Evolutionary conservation across 1,140 invertebrate species (phyloP).

Genomic region (Chrysoperla carnea): DNA sequence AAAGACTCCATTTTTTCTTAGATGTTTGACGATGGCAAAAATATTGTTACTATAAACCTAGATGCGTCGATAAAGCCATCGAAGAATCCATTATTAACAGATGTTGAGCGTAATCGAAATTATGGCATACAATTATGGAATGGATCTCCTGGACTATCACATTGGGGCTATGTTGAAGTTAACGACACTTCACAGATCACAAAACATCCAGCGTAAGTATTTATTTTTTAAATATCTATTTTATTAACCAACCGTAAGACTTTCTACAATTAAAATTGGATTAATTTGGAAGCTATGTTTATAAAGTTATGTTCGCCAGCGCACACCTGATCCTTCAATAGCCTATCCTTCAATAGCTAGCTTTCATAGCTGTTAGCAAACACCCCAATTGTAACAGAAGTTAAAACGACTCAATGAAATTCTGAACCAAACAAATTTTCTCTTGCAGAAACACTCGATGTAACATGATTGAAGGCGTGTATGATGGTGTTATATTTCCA

Average conservation of each 20-base stretch:
- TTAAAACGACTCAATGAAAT: too few relatives aligned
- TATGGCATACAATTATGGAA: conserved; percentile 36
- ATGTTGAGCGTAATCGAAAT: conserved; percentile 24
- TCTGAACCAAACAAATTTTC: too few relatives aligned
- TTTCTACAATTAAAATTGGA: conserved; percentile 1
- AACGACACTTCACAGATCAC: conserved; percentile 13
- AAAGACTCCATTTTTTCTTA: conserved; percentile 14
- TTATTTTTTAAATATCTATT: conserved; percentile 6
- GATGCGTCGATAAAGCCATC: conserved; percentile 13
- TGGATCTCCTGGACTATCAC: conserved; percentile 32
- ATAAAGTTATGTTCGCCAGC: too few relatives aligned
- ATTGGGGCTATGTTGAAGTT: conserved; percentile 32
- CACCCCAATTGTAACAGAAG: too few relatives aligned
- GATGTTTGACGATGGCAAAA: conserved; percentile 39
- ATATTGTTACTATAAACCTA: conserved; percentile 29
- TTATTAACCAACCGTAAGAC: conserved; percentile 1
- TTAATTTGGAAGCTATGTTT: too few relatives aligned
- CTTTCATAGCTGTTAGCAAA: too few relatives aligned
- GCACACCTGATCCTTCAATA: too few relatives aligned
- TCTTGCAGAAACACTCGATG: conserved; percentile 27
- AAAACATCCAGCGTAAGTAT: conserved; percentile 1
- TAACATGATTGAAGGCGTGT: conserved; percentile 34
- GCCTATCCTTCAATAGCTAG: too few relatives aligned
- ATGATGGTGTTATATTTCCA: conserved; percentile 42
- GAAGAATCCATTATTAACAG: conserved; percentile 14